Evolutionary conservation across 2,888 invertebrate species (phyloP).

Genomic region (Uloborus plumipes): DNA sequence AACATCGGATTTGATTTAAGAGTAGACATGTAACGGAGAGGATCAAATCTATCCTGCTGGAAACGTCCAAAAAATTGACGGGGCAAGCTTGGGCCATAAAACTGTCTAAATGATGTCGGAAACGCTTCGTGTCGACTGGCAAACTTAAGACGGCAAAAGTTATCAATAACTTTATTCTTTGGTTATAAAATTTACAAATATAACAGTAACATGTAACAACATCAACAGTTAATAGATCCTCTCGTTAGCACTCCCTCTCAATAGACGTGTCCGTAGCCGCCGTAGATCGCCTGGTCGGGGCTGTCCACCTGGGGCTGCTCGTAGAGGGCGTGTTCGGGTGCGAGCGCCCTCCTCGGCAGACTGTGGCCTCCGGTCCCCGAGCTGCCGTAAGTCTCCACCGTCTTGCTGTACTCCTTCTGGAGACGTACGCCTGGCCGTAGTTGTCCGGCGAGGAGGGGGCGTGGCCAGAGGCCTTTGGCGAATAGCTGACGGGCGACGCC

Average conservation of each 20-base stretch:
- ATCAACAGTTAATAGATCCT: constrained; percentile 1
- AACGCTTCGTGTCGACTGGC: neutral
- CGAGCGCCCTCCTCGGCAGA: constrained; percentile 17
- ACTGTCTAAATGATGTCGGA: too few species aligned
- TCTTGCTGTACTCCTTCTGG: constrained; percentile 52
- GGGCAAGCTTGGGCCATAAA: too few species aligned
- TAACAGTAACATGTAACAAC: constrained; percentile 50
- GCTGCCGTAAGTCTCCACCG: constrained; percentile 33
- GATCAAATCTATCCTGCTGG: too few species aligned
- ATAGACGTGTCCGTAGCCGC: constrained; percentile 54
- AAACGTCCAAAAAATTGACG: too few species aligned
- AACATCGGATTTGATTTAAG: too few species aligned
- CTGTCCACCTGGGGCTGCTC: constrained; percentile 33
- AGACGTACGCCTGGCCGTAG: constrained; percentile 37
- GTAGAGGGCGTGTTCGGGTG: constrained; percentile 34
- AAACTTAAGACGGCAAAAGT: neutral
- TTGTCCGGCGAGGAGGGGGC: neutral
- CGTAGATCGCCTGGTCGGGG: constrained; percentile 48
- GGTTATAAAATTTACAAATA: constrained; percentile 60
- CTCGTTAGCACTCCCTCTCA: neutral
- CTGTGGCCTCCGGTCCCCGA: neutral
- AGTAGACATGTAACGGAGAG: too few species aligned
- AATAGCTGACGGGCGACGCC: constrained; percentile 1
- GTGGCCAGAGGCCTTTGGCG: neutral
- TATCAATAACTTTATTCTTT: constrained; percentile 48